Evolutionary conservation across 2,797 vertebrate genomes (phyloP).

Genomic region (Enteromius viviparus): DNA sequence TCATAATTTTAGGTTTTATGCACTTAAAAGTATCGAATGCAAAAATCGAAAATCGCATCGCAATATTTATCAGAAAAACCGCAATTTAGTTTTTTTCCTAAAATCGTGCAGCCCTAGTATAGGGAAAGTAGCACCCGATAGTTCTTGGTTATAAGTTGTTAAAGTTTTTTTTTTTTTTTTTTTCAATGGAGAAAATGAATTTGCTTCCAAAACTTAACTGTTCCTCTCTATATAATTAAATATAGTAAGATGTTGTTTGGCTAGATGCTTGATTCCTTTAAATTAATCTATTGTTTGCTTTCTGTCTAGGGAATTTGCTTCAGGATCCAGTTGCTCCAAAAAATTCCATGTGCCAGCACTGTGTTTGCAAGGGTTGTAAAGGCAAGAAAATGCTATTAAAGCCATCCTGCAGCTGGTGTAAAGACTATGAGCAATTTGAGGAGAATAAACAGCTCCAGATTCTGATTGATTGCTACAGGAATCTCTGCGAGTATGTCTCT

Average conservation of each 20-base stretch:
- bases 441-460: slow-evolving; percentile 94
- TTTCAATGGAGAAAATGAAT: background rate
- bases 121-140: background rate
- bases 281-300: slow-evolving; percentile 42
- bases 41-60: no score
- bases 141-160: background rate
- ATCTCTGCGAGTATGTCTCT: slow-evolving; percentile 92
- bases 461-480: slow-evolving; percentile 93
- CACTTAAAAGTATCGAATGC: no score
- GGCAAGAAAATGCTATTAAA: slow-evolving; percentile 96
- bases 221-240: background rate
- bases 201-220: background rate
- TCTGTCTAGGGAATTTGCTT: slow-evolving; percentile 87
- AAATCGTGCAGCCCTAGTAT: no score
- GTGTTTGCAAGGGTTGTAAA: slow-evolving; percentile 92
- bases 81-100: no score
- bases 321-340: slow-evolving; percentile 92
- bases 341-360: slow-evolving; percentile 93
- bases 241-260: background rate
- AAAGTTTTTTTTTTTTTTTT: background rate
- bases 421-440: slow-evolving; percentile 93
- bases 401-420: slow-evolving; percentile 92
- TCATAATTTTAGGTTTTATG: no score
- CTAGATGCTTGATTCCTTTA: slow-evolving; percentile 27
- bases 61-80: no score